Evolutionary conservation across 2,113 vertebrate genomes (phyloP).

Genomic region (Zingel zingel): DNA sequence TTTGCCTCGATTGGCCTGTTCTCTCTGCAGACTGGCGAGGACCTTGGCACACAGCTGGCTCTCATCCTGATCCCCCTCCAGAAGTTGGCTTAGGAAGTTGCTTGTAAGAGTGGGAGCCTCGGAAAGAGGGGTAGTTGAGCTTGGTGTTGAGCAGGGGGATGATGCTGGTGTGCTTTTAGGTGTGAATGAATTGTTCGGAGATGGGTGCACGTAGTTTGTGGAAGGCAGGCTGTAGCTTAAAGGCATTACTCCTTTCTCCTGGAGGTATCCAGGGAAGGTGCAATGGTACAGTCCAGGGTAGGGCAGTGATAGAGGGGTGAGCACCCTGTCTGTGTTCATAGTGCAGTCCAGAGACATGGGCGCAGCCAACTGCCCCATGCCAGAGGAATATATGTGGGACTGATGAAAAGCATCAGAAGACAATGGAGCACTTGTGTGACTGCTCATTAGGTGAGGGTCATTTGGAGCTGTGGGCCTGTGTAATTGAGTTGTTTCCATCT

Average conservation of each 20-base stretch:
- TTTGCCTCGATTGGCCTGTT: conserved; percentile 85
- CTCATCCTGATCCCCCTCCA: conserved; percentile 85
- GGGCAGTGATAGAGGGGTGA: conserved; percentile 59
- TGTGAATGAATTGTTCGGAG: conserved; percentile 41
- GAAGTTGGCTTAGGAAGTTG: conserved; percentile 77
- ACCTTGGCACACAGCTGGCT: conserved; percentile 82
- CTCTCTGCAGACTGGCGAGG: conserved; percentile 81
- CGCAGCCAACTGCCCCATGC: conserved; percentile 48
- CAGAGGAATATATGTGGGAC: conserved; percentile 60
- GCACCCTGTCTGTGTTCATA: conserved; percentile 50
- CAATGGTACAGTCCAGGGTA: conserved; percentile 68
- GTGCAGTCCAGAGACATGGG: conserved; percentile 70
- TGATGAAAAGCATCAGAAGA: conserved; percentile 71
- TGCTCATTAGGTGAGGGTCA: conserved; percentile 62
- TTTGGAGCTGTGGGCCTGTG: conserved; percentile 43
- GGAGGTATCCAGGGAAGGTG: conserved; percentile 57
- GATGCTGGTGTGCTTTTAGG: conserved; percentile 46
- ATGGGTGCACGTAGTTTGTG: conserved; percentile 25
- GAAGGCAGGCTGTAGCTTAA: conserved; percentile 53
- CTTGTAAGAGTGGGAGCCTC: conserved; percentile 5
- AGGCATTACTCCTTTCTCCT: conserved; percentile 68
- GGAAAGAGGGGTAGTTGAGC: conserved; percentile 32
- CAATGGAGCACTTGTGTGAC: conserved; percentile 35
- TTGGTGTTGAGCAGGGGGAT: conserved; percentile 49
- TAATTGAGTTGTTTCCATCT: conserved; percentile 75